These are phyloP conservation scores for Turritopsis dohrnii DNA, from an alignment of 30 jellyfish, hydroid and myxozoan species.

Conservation along the genomic window DNA sequence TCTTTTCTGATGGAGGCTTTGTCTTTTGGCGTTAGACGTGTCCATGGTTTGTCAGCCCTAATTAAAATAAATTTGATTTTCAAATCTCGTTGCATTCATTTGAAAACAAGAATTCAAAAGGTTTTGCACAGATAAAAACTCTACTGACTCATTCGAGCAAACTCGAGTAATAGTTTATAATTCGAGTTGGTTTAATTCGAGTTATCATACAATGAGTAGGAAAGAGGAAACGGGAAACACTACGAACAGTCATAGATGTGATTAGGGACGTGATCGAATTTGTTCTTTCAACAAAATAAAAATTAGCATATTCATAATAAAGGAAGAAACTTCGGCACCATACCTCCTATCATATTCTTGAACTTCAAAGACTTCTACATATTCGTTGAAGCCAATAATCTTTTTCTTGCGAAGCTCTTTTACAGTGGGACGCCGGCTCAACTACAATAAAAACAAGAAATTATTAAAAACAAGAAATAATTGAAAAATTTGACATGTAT, in stretches of 20 bases:
- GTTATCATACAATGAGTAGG: not conserved
- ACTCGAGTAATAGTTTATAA: no score
- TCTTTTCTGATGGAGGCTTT: constrained; percentile 98
- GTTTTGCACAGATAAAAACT: not conserved
- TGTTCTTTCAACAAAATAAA: not conserved
- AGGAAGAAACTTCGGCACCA: no score
- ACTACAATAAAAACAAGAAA: constrained; percentile 28
- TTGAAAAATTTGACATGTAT: no score
- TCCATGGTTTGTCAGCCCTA: constrained; percentile 99
- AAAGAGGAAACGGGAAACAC: not conserved
- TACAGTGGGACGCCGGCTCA: constrained; percentile 91
- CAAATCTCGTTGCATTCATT: no score
- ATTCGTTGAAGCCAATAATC: constrained; percentile 76
- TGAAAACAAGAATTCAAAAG: no score
- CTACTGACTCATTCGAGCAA: no score
- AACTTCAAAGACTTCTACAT: constrained; percentile 81
- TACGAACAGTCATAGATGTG: not conserved
- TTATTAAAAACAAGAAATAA: constrained; percentile 10
- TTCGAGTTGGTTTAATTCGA: no score
- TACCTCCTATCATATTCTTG: constrained; percentile 95
- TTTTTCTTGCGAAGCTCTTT: constrained; percentile 88
- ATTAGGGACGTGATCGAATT: not conserved
- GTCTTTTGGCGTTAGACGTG: constrained; percentile 94
- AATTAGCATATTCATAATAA: no score
- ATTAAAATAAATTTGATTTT: not conserved